Evolutionary conservation across 2,113 vertebrate genomes (phyloP), one percentile per base, ranked within the genome.

Genomic region (Heliornis fulica): DNA sequence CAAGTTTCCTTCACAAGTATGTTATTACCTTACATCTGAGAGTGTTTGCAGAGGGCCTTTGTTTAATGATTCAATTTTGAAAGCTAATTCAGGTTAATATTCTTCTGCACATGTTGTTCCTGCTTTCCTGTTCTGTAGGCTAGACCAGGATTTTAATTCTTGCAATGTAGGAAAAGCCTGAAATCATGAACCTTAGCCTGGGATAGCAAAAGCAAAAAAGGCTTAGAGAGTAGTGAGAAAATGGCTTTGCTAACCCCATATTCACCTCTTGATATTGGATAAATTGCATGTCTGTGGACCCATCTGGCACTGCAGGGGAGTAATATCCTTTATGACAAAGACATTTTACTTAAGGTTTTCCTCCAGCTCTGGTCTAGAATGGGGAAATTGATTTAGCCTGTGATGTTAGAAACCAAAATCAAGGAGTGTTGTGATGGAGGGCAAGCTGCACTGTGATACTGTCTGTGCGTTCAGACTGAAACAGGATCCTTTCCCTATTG

Each of bases 301-400:
- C 89, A 94, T 75, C 81, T 77, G 50, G 80, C 48, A 63, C 87
- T 87, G 87, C 85, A 81, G 69, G 90, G 83, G 72, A 96, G 79
- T 89, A 89, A 91, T 63, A 70, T 94, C 79, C 61, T 87, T 86
- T 96, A 92, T 83, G 78, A 61, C 11, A 61, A 78, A 95, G 90
- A 94, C 74, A 68, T 96, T 96, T 96, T 97, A 79, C 86, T 76
- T 71, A 84, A 81, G 29, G 36, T 91, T 95, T 97, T 78, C 59
- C 88, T 94, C 82, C 50, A 71, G 71, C 64, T 83, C 89, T 46
- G 13, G 63, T 85, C 59, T 65, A 87, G 95, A 94, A 97, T 53
- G 60, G 68, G 85, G 65, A 72, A 93, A 93, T 76, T 83, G 86
- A 84, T 85, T 92, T 81, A 95, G 74, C 80, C 45, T 82, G 31